Evolutionary conservation across 2,113 vertebrate genomes (phyloP), one percentile per base, ranked within the genome.

Genomic region (Platichthys flesus): DNA sequence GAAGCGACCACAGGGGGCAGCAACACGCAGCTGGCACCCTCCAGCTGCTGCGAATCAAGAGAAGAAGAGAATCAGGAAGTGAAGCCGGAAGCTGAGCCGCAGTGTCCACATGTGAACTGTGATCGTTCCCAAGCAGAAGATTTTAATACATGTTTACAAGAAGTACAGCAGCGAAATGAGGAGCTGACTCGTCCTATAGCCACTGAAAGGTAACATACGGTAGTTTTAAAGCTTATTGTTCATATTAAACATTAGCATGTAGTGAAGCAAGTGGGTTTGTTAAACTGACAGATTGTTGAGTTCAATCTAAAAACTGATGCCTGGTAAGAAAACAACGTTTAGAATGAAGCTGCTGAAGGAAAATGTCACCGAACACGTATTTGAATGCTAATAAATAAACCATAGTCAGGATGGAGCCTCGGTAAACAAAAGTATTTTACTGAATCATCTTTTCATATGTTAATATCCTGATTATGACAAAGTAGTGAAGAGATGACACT

Each of bases 141-240:
- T 9, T 2, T 28, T 2, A 6, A 7, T 21, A 12, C 35, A 5
- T 14, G n/a, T 40, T 8, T 15, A 15, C 2, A 6, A 15, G 20
- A 15, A 13, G 0, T 0, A 2, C 15, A 40, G 61, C 60, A 18
- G n/a, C 15, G 59, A 58, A 4, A 74, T 86, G 61, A 74, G 15
- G 62, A 47, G 10, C 16, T 10, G 61, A 8, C 3, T 14, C 7
- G 1, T 45, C 20, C 13, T 69, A 0, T 58, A 78, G 67, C 20
- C 18, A 24, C 2, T 62, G 68, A 65, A 84, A 77, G 85, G 78
- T 87, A 47, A 61, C 69, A 54, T 0, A n/a, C n/a, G n/a, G n/a
- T n/a, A 0, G 2, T 0, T 63, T 35, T 24, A 59, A 12, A 26
- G 0, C 7, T 6, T 6, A 54, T 54, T 9, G 20, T n/a, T 0